Evolutionary conservation across 2,888 invertebrate species (phyloP), one percentile per base, ranked within the genome.

Genomic region (Trisateles emortualis): DNA sequence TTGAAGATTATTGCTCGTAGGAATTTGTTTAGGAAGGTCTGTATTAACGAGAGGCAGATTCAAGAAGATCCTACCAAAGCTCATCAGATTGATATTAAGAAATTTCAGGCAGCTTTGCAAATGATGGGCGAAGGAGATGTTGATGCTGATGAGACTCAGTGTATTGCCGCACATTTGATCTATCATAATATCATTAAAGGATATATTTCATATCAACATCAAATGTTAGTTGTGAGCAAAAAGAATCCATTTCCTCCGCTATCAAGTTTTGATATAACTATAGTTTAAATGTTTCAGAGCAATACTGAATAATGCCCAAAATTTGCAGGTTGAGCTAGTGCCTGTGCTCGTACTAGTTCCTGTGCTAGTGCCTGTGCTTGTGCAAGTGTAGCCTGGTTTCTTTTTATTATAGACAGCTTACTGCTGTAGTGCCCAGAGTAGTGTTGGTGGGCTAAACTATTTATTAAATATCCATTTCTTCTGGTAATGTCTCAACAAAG

Each of bases 161-260:
- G 99, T 87, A 97, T 99, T 74, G 95, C 99, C 2, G 98, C 99
- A 0, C 99, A 99, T 93, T 94, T 99, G 48, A 99, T 99, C 74
- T 98, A 95, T 80, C 98, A 99, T 88, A 98, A 98, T 17, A 99
- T 98, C 93, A 98, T 99, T 72, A 99, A 99, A 86, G 99, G 99
- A 0, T 99, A 99, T 86, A 98, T 99, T 78, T 99, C 99, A 0
- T 97, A 98, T 90, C 97, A 98, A 73, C 99, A 99, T 88, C 96
- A 98, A 84, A 99, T 99, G 89, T 94, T 99, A 51, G 99, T 99
- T 41, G 97, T 99, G 39, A 99, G 99, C 76, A 99, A 99, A 86
- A 97, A 98, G 82, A 98, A 98, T 92, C 97, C 99, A 0, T 99
- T 99, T 85, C 99, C 99, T 2, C 90, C 95, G 10, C 86, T 96